These are phyloP conservation scores for Nipponacmea schrenckii DNA, from an alignment of 2,888 invertebrate species.

Conservation along the genomic window DNA sequence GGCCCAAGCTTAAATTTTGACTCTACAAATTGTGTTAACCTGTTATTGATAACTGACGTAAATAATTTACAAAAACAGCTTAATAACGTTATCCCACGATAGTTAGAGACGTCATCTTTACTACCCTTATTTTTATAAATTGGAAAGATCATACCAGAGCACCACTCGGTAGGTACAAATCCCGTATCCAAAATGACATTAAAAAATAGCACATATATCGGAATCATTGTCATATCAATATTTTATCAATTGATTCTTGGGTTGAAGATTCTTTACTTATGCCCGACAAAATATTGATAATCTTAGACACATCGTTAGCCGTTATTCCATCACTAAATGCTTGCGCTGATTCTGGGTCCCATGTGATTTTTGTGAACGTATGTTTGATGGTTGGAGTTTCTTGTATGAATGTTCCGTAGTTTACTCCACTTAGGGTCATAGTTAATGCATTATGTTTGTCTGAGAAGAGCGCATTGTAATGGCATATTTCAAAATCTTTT, in stretches of 20 bases:
- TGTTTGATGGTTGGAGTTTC: background rate
- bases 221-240: background rate
- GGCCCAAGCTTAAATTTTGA: background rate
- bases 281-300: background rate
- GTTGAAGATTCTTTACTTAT: background rate
- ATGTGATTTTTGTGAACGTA: background rate
- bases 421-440: background rate
- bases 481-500: too few relatives aligned
- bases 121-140: constrained; percentile 19
- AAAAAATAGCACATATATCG: constrained; percentile 14
- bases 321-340: background rate
- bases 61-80: constrained; percentile 14
- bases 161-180: constrained; percentile 14
- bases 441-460: background rate
- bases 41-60: constrained; percentile 15
- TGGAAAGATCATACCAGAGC: constrained; percentile 12
- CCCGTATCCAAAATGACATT: constrained; percentile 16
- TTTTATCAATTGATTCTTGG: background rate
- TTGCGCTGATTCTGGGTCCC: background rate
- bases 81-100: constrained; percentile 16
- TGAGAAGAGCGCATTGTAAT: too few relatives aligned
- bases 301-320: background rate
- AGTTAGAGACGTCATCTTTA: background rate
- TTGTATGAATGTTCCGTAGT: background rate
- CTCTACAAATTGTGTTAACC: constrained; percentile 13